Percentiles rank a stretch among this genome's conserved stretches.
Evolutionary conservation across 2,797 vertebrate genomes (phyloP).

Genomic region (Brotula barbata): DNA sequence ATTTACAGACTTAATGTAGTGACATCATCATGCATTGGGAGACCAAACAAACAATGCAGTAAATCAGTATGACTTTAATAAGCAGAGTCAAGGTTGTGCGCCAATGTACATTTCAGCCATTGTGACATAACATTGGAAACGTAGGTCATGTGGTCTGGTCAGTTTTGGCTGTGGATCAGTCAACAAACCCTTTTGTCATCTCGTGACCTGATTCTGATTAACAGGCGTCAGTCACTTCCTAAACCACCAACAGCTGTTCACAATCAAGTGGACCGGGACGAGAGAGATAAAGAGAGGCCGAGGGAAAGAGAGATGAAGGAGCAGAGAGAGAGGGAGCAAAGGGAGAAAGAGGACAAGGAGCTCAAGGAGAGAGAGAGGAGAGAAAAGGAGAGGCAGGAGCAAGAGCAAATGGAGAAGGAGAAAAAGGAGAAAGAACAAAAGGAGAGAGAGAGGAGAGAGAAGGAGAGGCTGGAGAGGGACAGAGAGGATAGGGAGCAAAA

Average conservation of each 20-base stretch:
- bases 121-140: too few species aligned
- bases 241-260: conserved; percentile 76
- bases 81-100: too few species aligned
- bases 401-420: conserved; percentile 16
- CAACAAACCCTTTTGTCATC: too few species aligned
- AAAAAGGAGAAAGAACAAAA: conserved; percentile 3
- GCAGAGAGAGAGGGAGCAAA: conserved; percentile 14
- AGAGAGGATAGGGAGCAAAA: conserved; percentile 17
- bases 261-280: conserved; percentile 67
- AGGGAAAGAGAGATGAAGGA: too few species aligned
- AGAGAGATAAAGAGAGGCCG: conserved; percentile 52
- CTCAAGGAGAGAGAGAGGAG: conserved; percentile 24
- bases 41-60: too few species aligned
- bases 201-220: conserved; percentile 5
- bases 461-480: conserved; percentile 44
- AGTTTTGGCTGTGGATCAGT: too few species aligned
- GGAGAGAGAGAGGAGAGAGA: neutral
- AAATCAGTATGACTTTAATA: too few species aligned
- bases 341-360: conserved; percentile 7
- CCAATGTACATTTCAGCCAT: too few species aligned
- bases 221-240: conserved; percentile 85
- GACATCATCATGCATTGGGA: too few species aligned
- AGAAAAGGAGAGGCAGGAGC: neutral
- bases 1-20: too few species aligned
- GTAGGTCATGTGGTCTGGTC: too few species aligned